A percentile compares a stretch with the other conserved stretches of the same genome.
phyloP scores from a whole-genome alignment of 1,140 invertebrate genomes.

The Apis dorsata region DNA sequence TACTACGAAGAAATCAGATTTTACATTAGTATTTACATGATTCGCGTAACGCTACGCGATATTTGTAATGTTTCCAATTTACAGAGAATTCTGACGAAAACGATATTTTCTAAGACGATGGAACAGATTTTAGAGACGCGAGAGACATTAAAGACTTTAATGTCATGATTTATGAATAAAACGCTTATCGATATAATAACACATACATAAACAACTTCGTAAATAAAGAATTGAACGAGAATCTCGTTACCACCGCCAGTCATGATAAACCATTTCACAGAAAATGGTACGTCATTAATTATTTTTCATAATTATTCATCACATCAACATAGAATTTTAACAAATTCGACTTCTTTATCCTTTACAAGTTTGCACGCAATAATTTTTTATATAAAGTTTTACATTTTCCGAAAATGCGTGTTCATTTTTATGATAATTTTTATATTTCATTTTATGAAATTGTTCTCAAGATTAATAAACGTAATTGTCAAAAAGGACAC shows the following conservation, averaged over 20 bases:
- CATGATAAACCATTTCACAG: constrained; percentile 7
- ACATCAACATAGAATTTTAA: constrained; percentile 51
- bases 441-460: background rate
- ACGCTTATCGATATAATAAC: constrained; percentile 44
- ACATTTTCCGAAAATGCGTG: constrained; percentile 32
- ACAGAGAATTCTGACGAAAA: constrained; percentile 50
- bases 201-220: constrained; percentile 49
- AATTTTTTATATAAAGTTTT: constrained; percentile 50
- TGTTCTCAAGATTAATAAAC: constrained; percentile 44
- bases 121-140: constrained; percentile 31
- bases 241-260: constrained; percentile 42
- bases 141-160: constrained; percentile 21
- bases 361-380: constrained; percentile 43
- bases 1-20: constrained; percentile 65
- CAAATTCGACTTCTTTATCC: constrained; percentile 42
- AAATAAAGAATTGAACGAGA: constrained; percentile 48
- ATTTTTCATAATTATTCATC: constrained; percentile 40
- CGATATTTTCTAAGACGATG: constrained; percentile 28
- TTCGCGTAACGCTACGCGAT: constrained; percentile 28
- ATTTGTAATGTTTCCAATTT: constrained; percentile 59
- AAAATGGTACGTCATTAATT: constrained; percentile 27
- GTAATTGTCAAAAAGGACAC: constrained; percentile 49
- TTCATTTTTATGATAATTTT: background rate
- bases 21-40: constrained; percentile 71
- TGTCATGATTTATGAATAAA: constrained; percentile 39